Evolutionary conservation across 1,140 invertebrate species (phyloP), one percentile per base, ranked within the genome.

Genomic region (Oppia nitens): DNA sequence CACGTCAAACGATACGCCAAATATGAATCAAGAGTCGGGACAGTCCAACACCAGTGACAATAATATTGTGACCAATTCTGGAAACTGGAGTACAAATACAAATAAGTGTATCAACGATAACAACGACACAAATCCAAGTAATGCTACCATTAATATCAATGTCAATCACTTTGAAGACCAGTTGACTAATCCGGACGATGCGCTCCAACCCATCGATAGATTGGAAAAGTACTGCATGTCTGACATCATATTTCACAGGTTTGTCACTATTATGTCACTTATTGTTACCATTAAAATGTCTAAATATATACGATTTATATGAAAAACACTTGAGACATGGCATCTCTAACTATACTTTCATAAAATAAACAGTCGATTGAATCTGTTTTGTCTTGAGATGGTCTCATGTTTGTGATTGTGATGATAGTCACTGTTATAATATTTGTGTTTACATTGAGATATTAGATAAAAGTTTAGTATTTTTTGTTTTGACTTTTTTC

Each of bases 241-340:
- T 66, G 73, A 74, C 27, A 73, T 73, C 60, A 68, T 70, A 26
- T 74, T 71, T 62, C 74, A 70, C 60, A 70, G 73, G 72, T 73
- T 64, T 62, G 53, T 59, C 6, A 40, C 32, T 17, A 40, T 40
- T 17, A 17, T 9, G 17, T 17, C 6, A 9, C 6, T 40, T 40
- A 40, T 9, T 40, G 32, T 17, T 40, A 40, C n/a, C n/a, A n/a
- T n/a, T n/a, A n/a, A n/a, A n/a, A n/a, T n/a, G n/a, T n/a, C n/a
- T n/a, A n/a, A n/a, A n/a, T n/a, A n/a, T n/a, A n/a, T n/a, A n/a
- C n/a, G n/a, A n/a, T n/a, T n/a, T n/a, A n/a, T n/a, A n/a, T n/a
- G n/a, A n/a, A n/a, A n/a, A n/a, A n/a, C n/a, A n/a, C n/a, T n/a
- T n/a, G n/a, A n/a, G n/a, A n/a, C n/a, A n/a, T n/a, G n/a, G n/a